Percentiles rank a stretch among this genome's conserved stretches.
phyloP scores from a whole-genome alignment of 2,113 vertebrate genomes.

The Triplophysa siluroides region DNA sequence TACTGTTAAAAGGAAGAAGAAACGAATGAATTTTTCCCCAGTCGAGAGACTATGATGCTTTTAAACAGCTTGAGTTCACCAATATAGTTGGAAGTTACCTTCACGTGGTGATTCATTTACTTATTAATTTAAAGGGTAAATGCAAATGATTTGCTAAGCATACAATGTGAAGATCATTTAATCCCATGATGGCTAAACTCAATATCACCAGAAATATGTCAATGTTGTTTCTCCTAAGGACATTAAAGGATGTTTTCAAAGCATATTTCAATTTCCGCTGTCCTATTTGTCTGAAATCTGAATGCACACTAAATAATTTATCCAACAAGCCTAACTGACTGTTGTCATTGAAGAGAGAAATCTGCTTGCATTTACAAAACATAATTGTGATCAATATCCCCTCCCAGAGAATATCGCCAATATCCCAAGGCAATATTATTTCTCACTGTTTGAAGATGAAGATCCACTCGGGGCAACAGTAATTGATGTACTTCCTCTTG shows the following conservation, averaged over 20 bases:
- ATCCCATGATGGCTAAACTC: conserved; percentile 1
- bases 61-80: conserved; percentile 44
- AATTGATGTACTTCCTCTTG: conserved; percentile 62
- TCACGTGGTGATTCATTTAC: conserved; percentile 40
- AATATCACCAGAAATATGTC: neutral
- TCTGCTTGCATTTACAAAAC: conserved; percentile 10
- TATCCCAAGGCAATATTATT: neutral
- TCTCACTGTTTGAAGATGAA: conserved; percentile 13
- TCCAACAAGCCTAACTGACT: neutral
- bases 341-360: neutral
- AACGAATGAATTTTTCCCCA: conserved; percentile 60
- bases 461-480: conserved; percentile 5
- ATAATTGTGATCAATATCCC: conserved; percentile 16
- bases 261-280: neutral
- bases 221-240: neutral
- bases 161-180: neutral
- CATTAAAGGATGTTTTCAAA: conserved; percentile 5
- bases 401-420: conserved; percentile 6
- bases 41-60: conserved; percentile 51
- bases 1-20: conserved; percentile 54
- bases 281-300: neutral
- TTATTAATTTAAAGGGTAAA: neutral
- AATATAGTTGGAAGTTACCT: conserved; percentile 43
- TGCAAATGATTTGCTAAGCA: neutral
- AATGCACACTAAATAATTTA: conserved; percentile 7